These are phyloP conservation scores for Mycteria americana DNA, from an alignment of 2,797 vertebrate species.

Conservation along the genomic window DNA sequence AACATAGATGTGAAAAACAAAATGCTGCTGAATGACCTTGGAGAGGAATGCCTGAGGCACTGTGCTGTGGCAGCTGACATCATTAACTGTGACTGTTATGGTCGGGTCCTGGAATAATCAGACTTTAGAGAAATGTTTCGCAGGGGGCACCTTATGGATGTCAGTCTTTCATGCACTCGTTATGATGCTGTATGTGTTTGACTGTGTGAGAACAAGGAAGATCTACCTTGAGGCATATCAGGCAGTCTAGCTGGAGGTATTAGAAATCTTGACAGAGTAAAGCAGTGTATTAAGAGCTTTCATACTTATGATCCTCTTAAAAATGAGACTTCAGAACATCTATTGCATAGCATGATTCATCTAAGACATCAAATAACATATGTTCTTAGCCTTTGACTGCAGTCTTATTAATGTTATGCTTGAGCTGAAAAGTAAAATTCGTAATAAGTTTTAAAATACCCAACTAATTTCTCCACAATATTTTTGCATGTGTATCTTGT, in stretches of 20 bases:
- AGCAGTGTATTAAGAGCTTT: constrained; percentile 69
- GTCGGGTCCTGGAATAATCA: constrained; percentile 52
- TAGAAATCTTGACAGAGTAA: constrained; percentile 72
- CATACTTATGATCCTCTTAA: constrained; percentile 57
- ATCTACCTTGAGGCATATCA: constrained; percentile 70
- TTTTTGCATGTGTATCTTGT: background rate
- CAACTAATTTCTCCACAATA: background rate
- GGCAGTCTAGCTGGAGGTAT: constrained; percentile 57
- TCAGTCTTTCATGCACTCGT: constrained; percentile 68
- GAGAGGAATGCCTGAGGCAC: constrained; percentile 71
- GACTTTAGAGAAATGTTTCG: constrained; percentile 56
- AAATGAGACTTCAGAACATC: constrained; percentile 40
- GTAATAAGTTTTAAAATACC: constrained; percentile 56
- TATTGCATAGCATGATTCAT: constrained; percentile 45
- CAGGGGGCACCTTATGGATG: constrained; percentile 66
- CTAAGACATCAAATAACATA: constrained; percentile 64
- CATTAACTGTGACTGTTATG: constrained; percentile 60
- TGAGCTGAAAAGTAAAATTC: constrained; percentile 34
- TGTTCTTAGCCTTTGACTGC: constrained; percentile 43
- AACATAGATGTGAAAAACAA: constrained; percentile 69
- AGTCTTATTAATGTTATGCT: constrained; percentile 50
- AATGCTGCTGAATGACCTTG: constrained; percentile 79
- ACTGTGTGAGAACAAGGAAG: constrained; percentile 73
- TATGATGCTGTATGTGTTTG: constrained; percentile 72
- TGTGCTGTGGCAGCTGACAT: constrained; percentile 65